Base-by-base conservation (phyloP, 1,140 invertebrate species). In the Mizuhopecten yessoensis region DNA sequence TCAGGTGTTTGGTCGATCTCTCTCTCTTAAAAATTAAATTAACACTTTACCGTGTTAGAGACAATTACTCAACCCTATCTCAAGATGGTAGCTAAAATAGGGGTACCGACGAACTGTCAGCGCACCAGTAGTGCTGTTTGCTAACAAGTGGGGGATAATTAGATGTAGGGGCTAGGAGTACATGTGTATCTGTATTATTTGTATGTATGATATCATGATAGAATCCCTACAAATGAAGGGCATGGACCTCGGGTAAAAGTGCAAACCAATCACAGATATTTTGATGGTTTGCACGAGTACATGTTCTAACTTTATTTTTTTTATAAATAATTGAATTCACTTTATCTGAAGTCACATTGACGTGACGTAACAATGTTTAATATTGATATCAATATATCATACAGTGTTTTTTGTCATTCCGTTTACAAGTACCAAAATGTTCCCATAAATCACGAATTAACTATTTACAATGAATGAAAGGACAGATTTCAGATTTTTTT, bases 21-120 rank as follows among this genome's bases (percentile, higher is more conserved):
- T 75, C 57, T 75, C 57, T 75, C 23, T n/a, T n/a, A n/a, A 75
- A 75, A 75, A 29, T 75, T 75, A 75, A 75, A 75, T 75, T 29
- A 75, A 75, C n/a, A 75, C 57, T 75, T n/a, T 29, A 75, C 9
- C n/a, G 57, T 75, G n/a, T 29, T 75, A 75, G 57, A 75, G 57
- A 75, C 57, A 75, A 75, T 75, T 75, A 75, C 57, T 29, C n/a
- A n/a, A 23, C n/a, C 57, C 11, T 29, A 20, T 13, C n/a, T 75
- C 57, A 29, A n/a, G 57, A 75, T 75, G 57, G 23, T 1, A 75
- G 57, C 57, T 57, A 20, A 15, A 23, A 17, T 57, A 39, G 36
- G 23, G 23, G 57, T 5, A 75, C 23, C 57, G 57, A 75, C n/a
- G 57, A 75, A 75, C 23, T 75, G 23, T 29, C 57, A n/a, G 11